Percentiles rank a stretch among this genome's conserved stretches.
Evolutionary conservation across 2,888 invertebrate genomes (phyloP).

Genomic region (Mesorhabditis spiculigera): DNA sequence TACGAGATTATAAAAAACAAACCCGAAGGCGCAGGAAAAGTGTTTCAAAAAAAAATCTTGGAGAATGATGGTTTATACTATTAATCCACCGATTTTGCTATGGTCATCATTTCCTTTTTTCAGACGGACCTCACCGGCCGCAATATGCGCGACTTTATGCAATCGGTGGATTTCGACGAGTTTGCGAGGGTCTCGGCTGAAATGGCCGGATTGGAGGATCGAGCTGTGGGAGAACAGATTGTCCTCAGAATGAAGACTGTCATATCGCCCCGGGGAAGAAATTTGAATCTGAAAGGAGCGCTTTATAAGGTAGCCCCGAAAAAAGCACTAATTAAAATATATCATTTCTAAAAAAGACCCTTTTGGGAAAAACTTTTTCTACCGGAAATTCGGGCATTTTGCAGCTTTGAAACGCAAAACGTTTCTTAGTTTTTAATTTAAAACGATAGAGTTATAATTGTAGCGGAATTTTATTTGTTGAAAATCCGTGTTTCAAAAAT

Average conservation of each 20-base stretch:
- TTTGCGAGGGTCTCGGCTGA: conserved; percentile 61
- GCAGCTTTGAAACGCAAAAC: no score
- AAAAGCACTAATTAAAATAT: no score
- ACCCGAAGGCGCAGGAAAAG: background rate
- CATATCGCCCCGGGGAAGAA: conserved; percentile 84
- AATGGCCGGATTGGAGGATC: background rate
- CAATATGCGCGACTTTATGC: conserved; percentile 86
- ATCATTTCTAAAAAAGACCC: no score
- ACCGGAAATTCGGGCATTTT: no score
- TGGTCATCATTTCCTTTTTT: conserved; percentile 9
- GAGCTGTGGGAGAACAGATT: conserved; percentile 13
- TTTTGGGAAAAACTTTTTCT: no score
- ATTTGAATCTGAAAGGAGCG: conserved; percentile 89
- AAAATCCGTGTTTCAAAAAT: no score
- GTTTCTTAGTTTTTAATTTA: no score
- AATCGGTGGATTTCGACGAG: conserved; percentile 92
- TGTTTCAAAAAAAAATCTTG: background rate
- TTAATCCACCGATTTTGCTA: background rate
- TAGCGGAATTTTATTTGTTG: no score
- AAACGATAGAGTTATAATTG: no score
- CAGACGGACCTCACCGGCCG: conserved; percentile 94
- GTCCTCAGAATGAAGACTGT: conserved; percentile 88
- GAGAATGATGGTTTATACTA: background rate
- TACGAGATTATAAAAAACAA: background rate
- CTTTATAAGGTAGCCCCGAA: conserved; percentile 76